Conservation (phyloP, 2,888 invertebrate species). For the Ectobius pallidus region DNA sequence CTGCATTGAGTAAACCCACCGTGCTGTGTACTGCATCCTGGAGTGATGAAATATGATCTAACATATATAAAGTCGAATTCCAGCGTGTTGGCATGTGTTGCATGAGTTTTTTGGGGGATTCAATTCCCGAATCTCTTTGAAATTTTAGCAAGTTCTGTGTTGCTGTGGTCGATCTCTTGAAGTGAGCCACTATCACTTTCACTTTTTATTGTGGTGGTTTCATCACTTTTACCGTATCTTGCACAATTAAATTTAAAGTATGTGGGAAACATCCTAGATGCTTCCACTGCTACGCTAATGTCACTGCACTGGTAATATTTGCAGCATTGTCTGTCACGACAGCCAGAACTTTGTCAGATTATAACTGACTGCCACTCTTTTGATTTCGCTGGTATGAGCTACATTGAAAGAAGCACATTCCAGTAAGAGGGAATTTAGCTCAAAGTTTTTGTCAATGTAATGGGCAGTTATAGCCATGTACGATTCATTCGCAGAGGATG, state of each 20-base stretch:
- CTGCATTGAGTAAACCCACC: neutral
- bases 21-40: neutral
- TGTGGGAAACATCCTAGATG: conserved; percentile 48
- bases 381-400: conserved; percentile 38
- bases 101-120: conserved; percentile 42
- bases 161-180: conserved; percentile 20
- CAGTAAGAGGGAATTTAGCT: too few relatives aligned
- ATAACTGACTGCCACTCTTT: conserved; percentile 33
- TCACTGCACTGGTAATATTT: conserved; percentile 46
- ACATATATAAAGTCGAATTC: conserved; percentile 44
- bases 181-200: neutral
- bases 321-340: conserved; percentile 48
- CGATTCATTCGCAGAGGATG: too few relatives aligned
- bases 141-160: conserved; percentile 29
- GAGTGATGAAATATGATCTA: too few relatives aligned
- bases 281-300: conserved; percentile 42
- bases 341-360: conserved; percentile 43
- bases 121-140: conserved; percentile 30
- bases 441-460: too few relatives aligned
- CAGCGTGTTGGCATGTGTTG: conserved; percentile 46
- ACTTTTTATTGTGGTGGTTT: neutral
- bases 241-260: conserved; percentile 44
- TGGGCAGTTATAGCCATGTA: too few relatives aligned
- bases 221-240: conserved; percentile 30
- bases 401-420: neutral